Conservation (phyloP, 2,797 vertebrate genomes). For the Protosalanx chinensis region DNA sequence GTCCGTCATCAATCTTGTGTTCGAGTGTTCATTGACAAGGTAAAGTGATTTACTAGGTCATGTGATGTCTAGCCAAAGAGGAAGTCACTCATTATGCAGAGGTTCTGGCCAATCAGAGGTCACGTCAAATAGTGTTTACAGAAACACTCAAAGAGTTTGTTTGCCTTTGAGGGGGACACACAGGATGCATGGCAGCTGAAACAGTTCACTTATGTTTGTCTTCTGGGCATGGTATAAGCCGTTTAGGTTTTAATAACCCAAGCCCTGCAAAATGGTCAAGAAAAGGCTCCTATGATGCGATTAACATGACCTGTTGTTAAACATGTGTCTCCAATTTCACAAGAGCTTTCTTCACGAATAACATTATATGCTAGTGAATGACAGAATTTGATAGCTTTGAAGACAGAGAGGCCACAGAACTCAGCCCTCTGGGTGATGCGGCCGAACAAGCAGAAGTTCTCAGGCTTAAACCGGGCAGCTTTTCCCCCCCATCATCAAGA, state of each 20-base stretch:
- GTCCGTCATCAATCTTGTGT: slow-evolving; percentile 1
- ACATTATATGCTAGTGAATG: neutral
- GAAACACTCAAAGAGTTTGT: slow-evolving; percentile 13
- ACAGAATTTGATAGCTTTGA: neutral
- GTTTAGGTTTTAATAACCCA: no score
- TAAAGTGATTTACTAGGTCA: slow-evolving; percentile 5
- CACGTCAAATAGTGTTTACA: neutral
- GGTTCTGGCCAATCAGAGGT: slow-evolving; percentile 24
- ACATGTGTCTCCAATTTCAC: neutral
- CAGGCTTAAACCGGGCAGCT: neutral
- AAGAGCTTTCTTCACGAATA: slow-evolving; percentile 1
- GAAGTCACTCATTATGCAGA: neutral
- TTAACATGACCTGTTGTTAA: slow-evolving; percentile 11
- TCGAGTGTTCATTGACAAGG: slow-evolving; percentile 1
- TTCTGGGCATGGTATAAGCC: neutral
- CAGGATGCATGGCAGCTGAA: neutral
- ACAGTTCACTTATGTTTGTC: neutral
- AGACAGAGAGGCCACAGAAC: neutral
- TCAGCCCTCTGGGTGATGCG: neutral
- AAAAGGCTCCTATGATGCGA: slow-evolving; percentile 7
- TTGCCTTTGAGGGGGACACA: neutral
- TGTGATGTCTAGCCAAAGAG: slow-evolving; percentile 12
- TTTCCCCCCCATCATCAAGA: slow-evolving; percentile 28
- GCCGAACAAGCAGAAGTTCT: neutral
- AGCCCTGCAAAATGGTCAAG: neutral